Base-by-base conservation (phyloP, 2,797 vertebrate species). In the Nothura maculosa region DNA sequence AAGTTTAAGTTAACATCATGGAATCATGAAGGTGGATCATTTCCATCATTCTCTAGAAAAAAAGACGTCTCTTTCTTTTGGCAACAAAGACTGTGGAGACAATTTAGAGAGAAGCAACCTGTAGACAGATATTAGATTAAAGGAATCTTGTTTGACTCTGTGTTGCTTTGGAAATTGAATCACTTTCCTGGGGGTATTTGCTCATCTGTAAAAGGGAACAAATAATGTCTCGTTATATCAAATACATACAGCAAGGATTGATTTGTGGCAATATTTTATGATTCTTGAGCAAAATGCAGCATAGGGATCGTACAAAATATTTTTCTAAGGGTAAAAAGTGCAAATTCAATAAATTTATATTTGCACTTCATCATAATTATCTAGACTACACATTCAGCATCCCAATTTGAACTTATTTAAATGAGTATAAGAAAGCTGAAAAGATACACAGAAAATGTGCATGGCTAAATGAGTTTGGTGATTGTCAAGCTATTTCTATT, bases 401-500 rank as follows among this genome's bases (percentile, higher is more conserved):
- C 27, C 32, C n/a, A 78, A 12, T n/a, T 64, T 80, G 21, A 90
- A n/a, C 47, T 90, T 82, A n/a, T n/a, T 74, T 88, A 94, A 96
- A 92, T 50, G 60, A 45, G 64, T 83, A 28, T 93, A 74, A 92
- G 86, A 94, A 89, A 74, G 86, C 57, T 89, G 61, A 94, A 88
- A 69, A 86, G 75, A 77, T 32, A 85, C 42, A 58, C 5, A 76
- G 47, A 91, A 92, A 94, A 60, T 76, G 77, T 69, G 7, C 75
- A 72, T 24, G 57, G 50, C 76, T 95, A 93, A 96, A 97, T 84
- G 81, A 95, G 24, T 93, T 85, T 94, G 85, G 81, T 92, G 92
- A 92, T 81, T 95, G 96, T 92, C 78, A 93, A 95, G 86, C 43
- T 82, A 86, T 95, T 97, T 96, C 89, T 95, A 86, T 95, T 95